Percentiles rank a stretch among this genome's conserved stretches.
Conservation (phyloP, 2,888 invertebrate genomes). For the Cabera pusaria region DNA sequence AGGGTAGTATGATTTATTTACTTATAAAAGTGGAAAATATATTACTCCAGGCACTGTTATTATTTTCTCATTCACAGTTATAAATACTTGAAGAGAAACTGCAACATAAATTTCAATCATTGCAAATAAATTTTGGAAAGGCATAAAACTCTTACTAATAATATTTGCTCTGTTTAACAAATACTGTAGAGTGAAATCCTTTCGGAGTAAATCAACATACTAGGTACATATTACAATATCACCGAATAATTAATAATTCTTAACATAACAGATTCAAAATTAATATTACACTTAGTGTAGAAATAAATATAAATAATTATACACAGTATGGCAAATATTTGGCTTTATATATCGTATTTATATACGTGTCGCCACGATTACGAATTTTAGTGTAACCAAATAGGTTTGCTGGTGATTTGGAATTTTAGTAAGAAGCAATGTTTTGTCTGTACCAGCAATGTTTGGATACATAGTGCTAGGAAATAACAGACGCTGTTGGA, state of each 20-base stretch:
- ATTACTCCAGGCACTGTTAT: slow-evolving; percentile 74
- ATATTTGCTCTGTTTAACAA: slow-evolving; percentile 71
- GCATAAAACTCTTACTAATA: slow-evolving; percentile 59
- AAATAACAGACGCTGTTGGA: slow-evolving; percentile 2
- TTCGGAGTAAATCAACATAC: slow-evolving; percentile 43
- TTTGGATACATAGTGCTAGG: slow-evolving; percentile 15
- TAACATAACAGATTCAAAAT: slow-evolving; percentile 44
- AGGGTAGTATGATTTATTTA: slow-evolving; percentile 54
- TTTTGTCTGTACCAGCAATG: slow-evolving; percentile 20
- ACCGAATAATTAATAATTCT: slow-evolving; percentile 30
- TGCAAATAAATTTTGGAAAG: slow-evolving; percentile 56
- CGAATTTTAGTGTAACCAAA: slow-evolving; percentile 26
- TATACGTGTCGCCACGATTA: slow-evolving; percentile 45
- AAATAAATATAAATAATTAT: slow-evolving; percentile 74
- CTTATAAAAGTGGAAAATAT: slow-evolving; percentile 63
- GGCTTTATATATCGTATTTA: slow-evolving; percentile 70
- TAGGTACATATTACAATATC: slow-evolving; percentile 26
- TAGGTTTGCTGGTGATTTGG: slow-evolving; percentile 23
- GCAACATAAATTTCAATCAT: slow-evolving; percentile 24
- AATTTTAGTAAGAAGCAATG: slow-evolving; percentile 21
- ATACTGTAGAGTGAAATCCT: slow-evolving; percentile 72
- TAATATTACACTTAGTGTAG: slow-evolving; percentile 55
- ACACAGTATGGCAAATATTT: slow-evolving; percentile 80
- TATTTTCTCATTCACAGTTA: slow-evolving; percentile 49
- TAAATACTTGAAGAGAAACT: slow-evolving; percentile 23